phyloP scores from a whole-genome alignment of 2,888 invertebrate species.

The Morpho helenor region DNA sequence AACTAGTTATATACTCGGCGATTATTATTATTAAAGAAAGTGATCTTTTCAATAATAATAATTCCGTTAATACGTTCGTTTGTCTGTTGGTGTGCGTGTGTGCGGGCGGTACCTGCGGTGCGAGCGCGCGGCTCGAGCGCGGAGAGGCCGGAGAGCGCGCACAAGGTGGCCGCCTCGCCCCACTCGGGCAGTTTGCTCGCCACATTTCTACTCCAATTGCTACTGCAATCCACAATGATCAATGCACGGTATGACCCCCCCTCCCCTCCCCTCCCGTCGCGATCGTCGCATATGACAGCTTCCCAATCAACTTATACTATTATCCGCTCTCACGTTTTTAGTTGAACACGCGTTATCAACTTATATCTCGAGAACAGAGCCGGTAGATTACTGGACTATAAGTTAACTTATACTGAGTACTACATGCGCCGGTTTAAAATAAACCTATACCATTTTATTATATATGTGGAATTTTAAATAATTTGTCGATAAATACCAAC shows the following conservation, averaged over 20 bases:
- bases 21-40: too few relatives aligned
- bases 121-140: conserved; percentile 36
- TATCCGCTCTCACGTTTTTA: too few relatives aligned
- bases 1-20: too few relatives aligned
- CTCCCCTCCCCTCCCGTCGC: conserved; percentile 4
- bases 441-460: too few relatives aligned
- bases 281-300: conserved; percentile 5
- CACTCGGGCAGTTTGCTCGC: conserved; percentile 65
- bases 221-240: conserved; percentile 62
- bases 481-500: too few relatives aligned
- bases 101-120: conserved; percentile 51
- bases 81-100: conserved; percentile 7
- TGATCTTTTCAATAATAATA: too few relatives aligned
- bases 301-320: conserved; percentile 9
- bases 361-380: too few relatives aligned
- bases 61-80: neutral
- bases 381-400: too few relatives aligned
- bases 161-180: conserved; percentile 66
- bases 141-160: conserved; percentile 50
- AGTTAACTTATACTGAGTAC: too few relatives aligned
- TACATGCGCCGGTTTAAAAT: too few relatives aligned
- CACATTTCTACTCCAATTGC: conserved; percentile 69
- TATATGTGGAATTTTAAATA: too few relatives aligned
- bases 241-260: conserved; percentile 23
- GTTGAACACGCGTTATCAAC: too few relatives aligned